Conservation (phyloP, 2,797 vertebrate genomes). For the Denticeps clupeoides region DNA sequence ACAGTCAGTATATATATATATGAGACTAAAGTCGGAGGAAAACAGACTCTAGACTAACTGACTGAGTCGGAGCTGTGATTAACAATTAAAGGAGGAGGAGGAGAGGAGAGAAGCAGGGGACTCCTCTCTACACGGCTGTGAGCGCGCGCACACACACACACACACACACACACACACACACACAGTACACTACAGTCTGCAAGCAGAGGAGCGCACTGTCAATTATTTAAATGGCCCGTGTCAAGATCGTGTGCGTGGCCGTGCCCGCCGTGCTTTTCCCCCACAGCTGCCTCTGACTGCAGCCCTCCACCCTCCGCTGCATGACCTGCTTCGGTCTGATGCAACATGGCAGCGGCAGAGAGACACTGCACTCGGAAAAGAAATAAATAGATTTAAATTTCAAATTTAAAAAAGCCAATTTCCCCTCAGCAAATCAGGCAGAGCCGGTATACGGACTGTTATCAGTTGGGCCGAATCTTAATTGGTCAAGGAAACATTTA, state of each 20-base stretch:
- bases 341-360: neutral
- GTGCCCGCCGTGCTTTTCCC: conserved; percentile 1
- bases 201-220: conserved; percentile 31
- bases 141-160: neutral
- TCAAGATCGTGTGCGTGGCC: conserved; percentile 22
- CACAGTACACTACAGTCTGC: conserved; percentile 19
- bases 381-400: no score
- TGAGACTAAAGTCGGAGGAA: neutral
- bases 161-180: conserved; percentile 1
- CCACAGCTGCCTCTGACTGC: neutral
- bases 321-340: neutral
- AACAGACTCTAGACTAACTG: neutral
- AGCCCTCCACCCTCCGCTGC: neutral
- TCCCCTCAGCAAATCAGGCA: neutral
- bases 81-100: neutral
- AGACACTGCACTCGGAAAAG: no score
- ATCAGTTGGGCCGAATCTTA: neutral
- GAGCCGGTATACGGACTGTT: neutral
- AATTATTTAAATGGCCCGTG: conserved; percentile 43
- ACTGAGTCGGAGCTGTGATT: neutral
- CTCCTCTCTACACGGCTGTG: neutral
- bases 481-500: neutral
- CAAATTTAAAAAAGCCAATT: no score
- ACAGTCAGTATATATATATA: no score
- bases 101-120: neutral